phyloP scores from a whole-genome alignment of 2,113 vertebrate species.

The Rutilus rutilus region DNA sequence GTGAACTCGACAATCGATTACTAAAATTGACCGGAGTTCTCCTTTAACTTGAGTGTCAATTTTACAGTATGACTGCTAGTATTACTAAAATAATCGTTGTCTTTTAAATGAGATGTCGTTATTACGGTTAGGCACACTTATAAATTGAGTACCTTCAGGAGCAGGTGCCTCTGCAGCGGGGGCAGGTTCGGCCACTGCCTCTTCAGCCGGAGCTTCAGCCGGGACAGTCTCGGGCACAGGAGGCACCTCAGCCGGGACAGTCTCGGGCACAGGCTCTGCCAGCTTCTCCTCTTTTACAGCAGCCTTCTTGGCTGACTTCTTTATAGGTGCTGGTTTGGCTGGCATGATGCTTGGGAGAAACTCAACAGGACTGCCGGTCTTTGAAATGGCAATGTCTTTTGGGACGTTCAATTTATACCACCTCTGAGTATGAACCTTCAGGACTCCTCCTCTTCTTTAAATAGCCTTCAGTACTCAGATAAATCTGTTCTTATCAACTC shows the following conservation, averaged over 20 bases:
- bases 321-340: slow-evolving; percentile 66
- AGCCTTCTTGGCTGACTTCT: slow-evolving; percentile 70
- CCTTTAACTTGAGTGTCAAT: not conserved
- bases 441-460: slow-evolving; percentile 68
- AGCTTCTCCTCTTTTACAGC: slow-evolving; percentile 49
- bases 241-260: slow-evolving; percentile 39
- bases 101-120: not conserved
- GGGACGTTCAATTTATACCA: slow-evolving; percentile 65
- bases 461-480: slow-evolving; percentile 19
- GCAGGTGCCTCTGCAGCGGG: slow-evolving; percentile 39
- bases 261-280: slow-evolving; percentile 54
- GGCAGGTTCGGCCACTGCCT: slow-evolving; percentile 44
- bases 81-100: no score
- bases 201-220: slow-evolving; percentile 46
- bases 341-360: slow-evolving; percentile 61
- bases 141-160: slow-evolving; percentile 44
- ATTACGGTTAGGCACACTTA: not conserved
- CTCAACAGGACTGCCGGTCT: slow-evolving; percentile 49
- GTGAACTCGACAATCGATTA: no score
- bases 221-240: slow-evolving; percentile 54
- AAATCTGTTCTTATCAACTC: slow-evolving; percentile 20
- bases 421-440: not conserved
- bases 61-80: no score
- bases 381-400: slow-evolving; percentile 38
- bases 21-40: no score